These are phyloP conservation scores for Chlamydotis undulata DNA, from an alignment of 2,113 vertebrate genomes.

Conservation along the genomic window DNA sequence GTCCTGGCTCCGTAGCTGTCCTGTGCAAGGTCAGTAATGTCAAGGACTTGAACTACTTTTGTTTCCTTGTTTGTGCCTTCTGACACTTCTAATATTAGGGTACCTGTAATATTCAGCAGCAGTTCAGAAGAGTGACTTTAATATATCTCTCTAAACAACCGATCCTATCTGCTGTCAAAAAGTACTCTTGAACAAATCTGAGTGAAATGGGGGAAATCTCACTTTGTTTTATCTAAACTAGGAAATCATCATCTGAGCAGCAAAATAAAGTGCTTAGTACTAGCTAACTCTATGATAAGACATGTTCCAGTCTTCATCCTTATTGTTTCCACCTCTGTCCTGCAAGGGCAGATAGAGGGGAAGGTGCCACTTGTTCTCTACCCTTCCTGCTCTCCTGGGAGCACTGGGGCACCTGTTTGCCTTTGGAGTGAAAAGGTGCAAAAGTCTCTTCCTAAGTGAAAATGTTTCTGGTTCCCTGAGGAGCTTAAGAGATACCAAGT, in stretches of 20 bases:
- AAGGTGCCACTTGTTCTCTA: not conserved
- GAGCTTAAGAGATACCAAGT: not conserved
- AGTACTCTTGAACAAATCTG: not conserved
- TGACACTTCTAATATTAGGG: not conserved
- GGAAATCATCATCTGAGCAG: not conserved
- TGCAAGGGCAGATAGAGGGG: not conserved
- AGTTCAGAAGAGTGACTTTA: not conserved
- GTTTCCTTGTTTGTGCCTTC: not conserved
- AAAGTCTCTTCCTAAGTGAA: not conserved
- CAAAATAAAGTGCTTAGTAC: not conserved
- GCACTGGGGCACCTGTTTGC: not conserved
- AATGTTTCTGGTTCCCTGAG: not conserved
- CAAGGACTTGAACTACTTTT: not conserved
- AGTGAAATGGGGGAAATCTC: not conserved
- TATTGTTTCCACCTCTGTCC: not conserved
- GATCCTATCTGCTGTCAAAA: not conserved
- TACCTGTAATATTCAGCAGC: not conserved
- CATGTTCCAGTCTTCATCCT: not conserved
- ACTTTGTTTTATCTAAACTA: not conserved
- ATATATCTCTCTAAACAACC: not conserved
- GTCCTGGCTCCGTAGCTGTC: not conserved
- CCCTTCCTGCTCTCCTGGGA: not conserved
- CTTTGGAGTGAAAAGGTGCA: not conserved
- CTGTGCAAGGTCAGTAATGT: not conserved
- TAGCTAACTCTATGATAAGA: not conserved